These are phyloP conservation scores for Chironomus tentans DNA, from an alignment of 2,888 invertebrate species.

Conservation along the genomic window DNA sequence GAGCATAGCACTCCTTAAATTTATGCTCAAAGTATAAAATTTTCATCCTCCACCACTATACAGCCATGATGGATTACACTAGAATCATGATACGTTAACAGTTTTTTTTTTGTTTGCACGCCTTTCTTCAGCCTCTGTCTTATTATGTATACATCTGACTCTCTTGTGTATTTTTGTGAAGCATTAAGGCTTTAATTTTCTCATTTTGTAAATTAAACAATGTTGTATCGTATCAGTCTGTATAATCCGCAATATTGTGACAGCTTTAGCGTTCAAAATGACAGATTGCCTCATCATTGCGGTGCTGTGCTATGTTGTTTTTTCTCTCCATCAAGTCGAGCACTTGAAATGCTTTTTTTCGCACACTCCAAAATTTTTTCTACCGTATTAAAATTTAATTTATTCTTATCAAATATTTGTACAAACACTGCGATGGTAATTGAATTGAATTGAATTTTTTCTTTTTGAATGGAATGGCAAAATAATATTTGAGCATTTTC, in stretches of 20 bases:
- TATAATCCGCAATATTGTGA: constrained; percentile 24
- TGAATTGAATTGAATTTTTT: constrained; percentile 1
- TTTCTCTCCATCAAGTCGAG: too few relatives aligned
- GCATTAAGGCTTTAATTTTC: constrained; percentile 17
- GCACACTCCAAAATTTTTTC: too few relatives aligned
- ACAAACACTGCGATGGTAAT: not conserved
- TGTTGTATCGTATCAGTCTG: constrained; percentile 10
- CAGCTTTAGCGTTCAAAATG: constrained; percentile 11
- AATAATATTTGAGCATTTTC: not conserved
- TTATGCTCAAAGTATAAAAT: not conserved
- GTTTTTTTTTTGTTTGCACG: constrained; percentile 9
- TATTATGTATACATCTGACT: too few relatives aligned
- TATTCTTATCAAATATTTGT: constrained; percentile 24
- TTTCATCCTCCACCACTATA: not conserved
- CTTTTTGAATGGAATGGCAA: not conserved
- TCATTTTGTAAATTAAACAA: constrained; percentile 21
- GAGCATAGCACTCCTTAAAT: too few relatives aligned
- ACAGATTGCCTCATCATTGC: constrained; percentile 19
- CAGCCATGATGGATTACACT: constrained; percentile 17
- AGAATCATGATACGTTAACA: constrained; percentile 20
- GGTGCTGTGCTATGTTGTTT: not conserved
- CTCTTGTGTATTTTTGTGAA: not conserved
- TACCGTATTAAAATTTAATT: constrained; percentile 14
- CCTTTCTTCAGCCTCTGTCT: not conserved
- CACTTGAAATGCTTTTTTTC: too few relatives aligned